Conservation (phyloP, 1,140 invertebrate genomes). For the Chionoecetes opilio region DNA sequence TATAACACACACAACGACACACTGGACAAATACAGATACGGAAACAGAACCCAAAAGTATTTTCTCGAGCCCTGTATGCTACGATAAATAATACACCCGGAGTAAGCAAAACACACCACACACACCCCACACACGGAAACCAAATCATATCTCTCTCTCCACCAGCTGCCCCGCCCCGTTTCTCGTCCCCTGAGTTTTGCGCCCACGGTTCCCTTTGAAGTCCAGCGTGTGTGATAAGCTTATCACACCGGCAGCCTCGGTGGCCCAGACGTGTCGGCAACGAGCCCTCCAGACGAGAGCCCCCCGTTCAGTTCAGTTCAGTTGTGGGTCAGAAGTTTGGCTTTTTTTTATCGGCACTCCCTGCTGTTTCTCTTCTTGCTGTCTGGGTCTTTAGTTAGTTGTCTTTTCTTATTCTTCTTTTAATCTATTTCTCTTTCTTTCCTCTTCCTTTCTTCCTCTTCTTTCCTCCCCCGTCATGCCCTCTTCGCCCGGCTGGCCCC, state of each 20-base stretch:
- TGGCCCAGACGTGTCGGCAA: background rate
- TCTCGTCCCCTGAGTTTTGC: background rate
- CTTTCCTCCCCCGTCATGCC: background rate
- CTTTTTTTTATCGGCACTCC: too few species aligned
- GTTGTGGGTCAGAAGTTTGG: too few species aligned
- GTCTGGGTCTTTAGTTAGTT: too few species aligned
- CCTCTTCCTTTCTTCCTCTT: too few species aligned
- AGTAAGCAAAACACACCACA: constrained; percentile 5
- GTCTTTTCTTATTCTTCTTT: too few species aligned
- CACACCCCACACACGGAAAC: background rate
- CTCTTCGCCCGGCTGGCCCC: background rate
- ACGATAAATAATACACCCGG: too few species aligned
- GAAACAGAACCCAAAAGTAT: too few species aligned
- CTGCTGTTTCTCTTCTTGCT: too few species aligned
- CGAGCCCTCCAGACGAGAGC: background rate
- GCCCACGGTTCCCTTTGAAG: background rate
- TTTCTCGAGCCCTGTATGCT: too few species aligned
- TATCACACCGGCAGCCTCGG: background rate
- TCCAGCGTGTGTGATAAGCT: constrained; percentile 15
- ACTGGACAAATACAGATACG: background rate
- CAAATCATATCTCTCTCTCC: background rate
- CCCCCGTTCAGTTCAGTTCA: too few species aligned
- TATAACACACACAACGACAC: background rate
- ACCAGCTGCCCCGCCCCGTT: background rate
- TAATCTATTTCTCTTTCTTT: too few species aligned